A percentile compares a stretch with the other conserved stretches of the same genome.
Evolutionary conservation across 2,113 vertebrate genomes (phyloP).

Genomic region (Takifugu flavidus): DNA sequence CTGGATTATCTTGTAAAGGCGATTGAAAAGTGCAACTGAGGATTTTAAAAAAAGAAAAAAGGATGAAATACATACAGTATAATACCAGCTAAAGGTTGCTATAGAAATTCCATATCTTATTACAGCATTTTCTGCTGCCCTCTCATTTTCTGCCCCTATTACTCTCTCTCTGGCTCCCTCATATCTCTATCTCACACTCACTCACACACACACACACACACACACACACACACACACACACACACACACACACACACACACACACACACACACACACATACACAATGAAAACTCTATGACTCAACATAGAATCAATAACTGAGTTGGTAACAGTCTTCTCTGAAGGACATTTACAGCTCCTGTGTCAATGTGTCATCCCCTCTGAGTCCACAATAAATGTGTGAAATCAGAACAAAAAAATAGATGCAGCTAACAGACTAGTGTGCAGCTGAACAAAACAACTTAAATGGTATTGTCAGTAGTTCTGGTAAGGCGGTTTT

Average conservation of each 20-base stretch:
- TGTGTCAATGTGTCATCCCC: constrained; percentile 29
- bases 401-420: constrained; percentile 15
- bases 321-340: constrained; percentile 44
- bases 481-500: constrained; percentile 12
- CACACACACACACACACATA: constrained; percentile 14
- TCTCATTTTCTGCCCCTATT: neutral
- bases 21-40: too few relatives aligned
- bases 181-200: neutral
- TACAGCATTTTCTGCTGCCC: constrained; percentile 13
- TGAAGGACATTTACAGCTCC: constrained; percentile 38
- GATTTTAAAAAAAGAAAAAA: neutral
- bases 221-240: constrained; percentile 4
- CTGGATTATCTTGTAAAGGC: too few relatives aligned
- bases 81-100: neutral
- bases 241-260: constrained; percentile 25
- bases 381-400: constrained; percentile 7
- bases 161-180: neutral
- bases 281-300: constrained; percentile 60
- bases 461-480: neutral
- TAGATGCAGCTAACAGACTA: neutral
- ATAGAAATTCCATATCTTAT: constrained; percentile 18
- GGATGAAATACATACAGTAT: neutral
- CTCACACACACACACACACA: constrained; percentile 3
- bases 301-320: constrained; percentile 64
- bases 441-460: constrained; percentile 2